Percentiles rank a stretch among this genome's conserved stretches.
Conservation (phyloP, 2,888 invertebrate genomes). For the Agrotis puta region DNA sequence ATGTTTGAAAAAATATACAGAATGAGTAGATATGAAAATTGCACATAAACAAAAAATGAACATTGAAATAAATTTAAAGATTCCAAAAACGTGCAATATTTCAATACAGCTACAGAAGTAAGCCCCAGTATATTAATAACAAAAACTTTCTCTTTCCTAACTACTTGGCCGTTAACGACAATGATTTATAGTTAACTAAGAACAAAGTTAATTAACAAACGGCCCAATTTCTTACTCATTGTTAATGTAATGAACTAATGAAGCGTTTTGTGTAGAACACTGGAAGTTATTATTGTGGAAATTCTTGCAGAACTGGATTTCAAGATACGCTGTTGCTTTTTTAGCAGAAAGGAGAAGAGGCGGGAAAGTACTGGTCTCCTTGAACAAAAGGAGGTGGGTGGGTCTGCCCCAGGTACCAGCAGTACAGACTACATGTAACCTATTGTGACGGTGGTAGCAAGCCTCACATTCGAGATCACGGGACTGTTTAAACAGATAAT, state of each 20-base stretch:
- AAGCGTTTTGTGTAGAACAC: conserved; percentile 40
- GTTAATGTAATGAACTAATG: conserved; percentile 54
- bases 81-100: conserved; percentile 7
- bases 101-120: conserved; percentile 31
- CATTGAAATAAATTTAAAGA: not conserved
- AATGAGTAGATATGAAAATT: not conserved
- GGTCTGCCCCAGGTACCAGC: too few relatives aligned
- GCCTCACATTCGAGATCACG: too few relatives aligned
- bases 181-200: conserved; percentile 65
- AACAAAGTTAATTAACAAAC: conserved; percentile 64
- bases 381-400: not conserved
- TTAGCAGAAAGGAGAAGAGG: not conserved
- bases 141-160: conserved; percentile 55
- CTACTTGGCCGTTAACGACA: conserved; percentile 58
- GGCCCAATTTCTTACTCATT: conserved; percentile 59
- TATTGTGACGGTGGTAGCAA: too few relatives aligned
- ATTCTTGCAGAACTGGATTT: not conserved
- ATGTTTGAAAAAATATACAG: not conserved
- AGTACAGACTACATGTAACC: too few relatives aligned
- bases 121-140: conserved; percentile 44
- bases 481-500: too few relatives aligned
- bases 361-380: not conserved
- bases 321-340: not conserved
- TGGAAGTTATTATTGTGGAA: conserved; percentile 16
- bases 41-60: too few relatives aligned